Evolutionary conservation across 2,797 vertebrate species (phyloP).

Genomic region (Clarias pachynema): DNA sequence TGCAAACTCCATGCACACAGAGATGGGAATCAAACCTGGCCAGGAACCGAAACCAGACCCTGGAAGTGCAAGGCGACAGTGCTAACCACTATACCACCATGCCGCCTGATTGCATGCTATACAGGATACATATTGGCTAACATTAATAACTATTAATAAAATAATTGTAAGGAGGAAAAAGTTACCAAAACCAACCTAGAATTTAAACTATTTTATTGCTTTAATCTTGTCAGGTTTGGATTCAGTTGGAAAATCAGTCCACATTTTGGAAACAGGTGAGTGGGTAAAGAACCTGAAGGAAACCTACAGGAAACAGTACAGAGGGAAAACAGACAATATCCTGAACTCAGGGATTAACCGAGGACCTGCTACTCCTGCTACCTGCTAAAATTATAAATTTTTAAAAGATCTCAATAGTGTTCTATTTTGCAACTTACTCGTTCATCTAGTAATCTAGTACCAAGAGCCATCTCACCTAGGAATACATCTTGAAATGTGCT

Average conservation of each 20-base stretch:
- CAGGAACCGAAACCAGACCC: too few species aligned
- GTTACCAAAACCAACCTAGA: neutral
- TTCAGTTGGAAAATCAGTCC: too few species aligned
- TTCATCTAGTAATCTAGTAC: neutral
- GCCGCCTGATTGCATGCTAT: neutral
- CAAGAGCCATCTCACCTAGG: conserved; percentile 83
- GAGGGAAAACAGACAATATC: neutral
- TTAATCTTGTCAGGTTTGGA: neutral
- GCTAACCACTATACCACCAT: too few species aligned
- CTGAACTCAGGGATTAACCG: neutral
- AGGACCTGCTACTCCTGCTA: neutral
- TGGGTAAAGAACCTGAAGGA: too few species aligned
- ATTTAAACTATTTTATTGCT: neutral
- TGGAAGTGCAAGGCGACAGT: too few species aligned
- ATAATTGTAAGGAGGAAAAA: neutral
- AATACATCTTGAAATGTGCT: conserved; percentile 85
- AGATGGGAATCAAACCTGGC: too few species aligned
- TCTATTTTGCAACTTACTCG: neutral
- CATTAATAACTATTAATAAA: neutral
- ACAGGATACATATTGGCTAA: neutral
- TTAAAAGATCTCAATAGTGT: neutral
- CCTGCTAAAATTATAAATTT: neutral
- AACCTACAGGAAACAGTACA: neutral
- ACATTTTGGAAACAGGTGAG: neutral
- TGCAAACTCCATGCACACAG: too few species aligned